A percentile compares a stretch with the other conserved stretches of the same genome.
Evolutionary conservation across 2,113 vertebrate species (phyloP).

Genomic region (Vicugna pacos): DNA sequence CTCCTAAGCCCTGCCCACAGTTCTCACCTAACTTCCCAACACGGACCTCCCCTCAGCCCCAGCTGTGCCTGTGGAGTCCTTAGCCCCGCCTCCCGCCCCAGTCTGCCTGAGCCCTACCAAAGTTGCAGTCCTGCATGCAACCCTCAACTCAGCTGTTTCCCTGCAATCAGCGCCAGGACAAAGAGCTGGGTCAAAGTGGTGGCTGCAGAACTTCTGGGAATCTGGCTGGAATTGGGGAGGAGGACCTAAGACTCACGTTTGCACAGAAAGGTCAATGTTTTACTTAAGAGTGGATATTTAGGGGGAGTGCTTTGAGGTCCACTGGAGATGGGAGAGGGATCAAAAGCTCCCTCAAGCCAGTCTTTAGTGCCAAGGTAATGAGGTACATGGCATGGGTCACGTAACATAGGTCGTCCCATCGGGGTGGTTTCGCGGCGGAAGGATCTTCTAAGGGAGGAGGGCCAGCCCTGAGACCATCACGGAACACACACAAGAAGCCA

Average conservation of each 20-base stretch:
- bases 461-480: neutral
- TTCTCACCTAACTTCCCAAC: neutral
- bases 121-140: neutral
- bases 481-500: constrained; percentile 50
- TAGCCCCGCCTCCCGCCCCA: neutral
- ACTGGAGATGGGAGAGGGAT: neutral
- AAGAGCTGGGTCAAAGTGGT: neutral
- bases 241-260: neutral
- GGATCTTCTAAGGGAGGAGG: neutral
- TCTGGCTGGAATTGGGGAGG: neutral
- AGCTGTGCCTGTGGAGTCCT: neutral
- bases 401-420: neutral
- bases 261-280: neutral
- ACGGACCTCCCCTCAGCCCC: neutral
- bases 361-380: constrained; percentile 18
- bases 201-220: neutral
- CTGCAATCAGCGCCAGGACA: neutral
- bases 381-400: neutral
- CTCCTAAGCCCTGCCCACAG: neutral
- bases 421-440: neutral
- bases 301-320: neutral
- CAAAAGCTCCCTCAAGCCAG: neutral
- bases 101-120: neutral
- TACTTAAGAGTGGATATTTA: neutral
- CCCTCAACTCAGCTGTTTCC: neutral